phyloP scores from a whole-genome alignment of 2,797 vertebrate genomes.

The Lagorchestes hirsutus region DNA sequence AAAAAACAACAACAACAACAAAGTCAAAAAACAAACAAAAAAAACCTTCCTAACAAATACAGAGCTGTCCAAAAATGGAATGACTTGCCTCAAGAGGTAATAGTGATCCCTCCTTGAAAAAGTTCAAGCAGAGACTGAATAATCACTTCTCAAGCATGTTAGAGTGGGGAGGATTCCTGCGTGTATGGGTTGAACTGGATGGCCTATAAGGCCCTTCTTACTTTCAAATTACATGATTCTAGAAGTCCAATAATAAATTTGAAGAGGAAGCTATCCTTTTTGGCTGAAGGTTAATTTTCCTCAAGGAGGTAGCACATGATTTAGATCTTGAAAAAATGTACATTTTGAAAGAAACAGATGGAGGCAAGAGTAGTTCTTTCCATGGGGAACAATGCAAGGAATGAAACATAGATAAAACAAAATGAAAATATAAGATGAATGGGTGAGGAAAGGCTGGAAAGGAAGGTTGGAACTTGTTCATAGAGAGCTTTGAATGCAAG shows the following conservation, averaged over 20 bases:
- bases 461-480: not conserved
- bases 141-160: not conserved
- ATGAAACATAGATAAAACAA: not conserved
- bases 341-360: not conserved
- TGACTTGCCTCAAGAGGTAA: not conserved
- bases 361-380: not conserved
- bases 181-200: not conserved
- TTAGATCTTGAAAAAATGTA: not conserved
- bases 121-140: not conserved
- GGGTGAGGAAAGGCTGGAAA: not conserved
- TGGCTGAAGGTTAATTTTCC: not conserved
- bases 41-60: too few species aligned
- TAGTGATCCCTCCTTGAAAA: not conserved
- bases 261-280: not conserved
- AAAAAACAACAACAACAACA: too few species aligned
- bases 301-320: not conserved
- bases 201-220: not conserved
- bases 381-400: not conserved
- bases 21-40: too few species aligned
- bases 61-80: not conserved
- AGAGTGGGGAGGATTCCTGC: not conserved
- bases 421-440: not conserved
- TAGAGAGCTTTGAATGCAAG: not conserved
- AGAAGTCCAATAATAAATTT: not conserved
- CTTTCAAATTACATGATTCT: not conserved